Evolutionary conservation across 2,888 invertebrate species (phyloP).

Genomic region (Fragum sueziense): DNA sequence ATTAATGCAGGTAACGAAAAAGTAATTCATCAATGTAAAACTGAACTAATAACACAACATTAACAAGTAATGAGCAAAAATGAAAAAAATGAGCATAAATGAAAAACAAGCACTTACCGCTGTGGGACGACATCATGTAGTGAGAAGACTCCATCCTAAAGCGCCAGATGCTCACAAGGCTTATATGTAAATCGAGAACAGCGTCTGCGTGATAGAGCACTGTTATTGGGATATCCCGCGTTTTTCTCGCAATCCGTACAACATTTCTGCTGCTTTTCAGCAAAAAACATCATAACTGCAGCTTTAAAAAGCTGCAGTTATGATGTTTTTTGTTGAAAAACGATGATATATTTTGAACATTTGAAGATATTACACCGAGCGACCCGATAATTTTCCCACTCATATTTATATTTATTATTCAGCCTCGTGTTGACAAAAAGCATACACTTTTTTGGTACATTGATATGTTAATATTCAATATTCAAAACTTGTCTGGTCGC

Average conservation of each 20-base stretch:
- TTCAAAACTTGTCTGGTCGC: slow-evolving; percentile 3
- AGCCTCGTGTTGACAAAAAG: neutral
- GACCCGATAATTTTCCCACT: slow-evolving; percentile 11
- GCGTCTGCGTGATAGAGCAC: neutral
- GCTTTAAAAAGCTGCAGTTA: too few species aligned
- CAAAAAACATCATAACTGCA: too few species aligned
- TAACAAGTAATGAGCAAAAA: neutral
- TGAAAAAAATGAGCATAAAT: too few species aligned
- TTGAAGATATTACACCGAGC: slow-evolving; percentile 13
- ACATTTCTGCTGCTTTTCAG: neutral
- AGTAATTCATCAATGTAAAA: neutral
- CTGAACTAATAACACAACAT: neutral
- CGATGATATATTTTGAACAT: too few species aligned
- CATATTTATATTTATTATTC: slow-evolving; percentile 5
- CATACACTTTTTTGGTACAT: neutral
- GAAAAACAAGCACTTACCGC: slow-evolving; percentile 10
- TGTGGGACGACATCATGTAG: neutral
- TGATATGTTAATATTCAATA: slow-evolving; percentile 16
- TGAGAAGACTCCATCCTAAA: neutral
- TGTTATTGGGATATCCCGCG: slow-evolving; percentile 23
- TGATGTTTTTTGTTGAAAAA: too few species aligned
- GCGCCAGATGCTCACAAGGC: neutral
- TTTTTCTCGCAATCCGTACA: slow-evolving; percentile 3
- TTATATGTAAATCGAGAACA: neutral
- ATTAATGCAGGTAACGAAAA: neutral